phyloP scores from a whole-genome alignment of 2,797 vertebrate genomes.

The Liasis olivaceus region DNA sequence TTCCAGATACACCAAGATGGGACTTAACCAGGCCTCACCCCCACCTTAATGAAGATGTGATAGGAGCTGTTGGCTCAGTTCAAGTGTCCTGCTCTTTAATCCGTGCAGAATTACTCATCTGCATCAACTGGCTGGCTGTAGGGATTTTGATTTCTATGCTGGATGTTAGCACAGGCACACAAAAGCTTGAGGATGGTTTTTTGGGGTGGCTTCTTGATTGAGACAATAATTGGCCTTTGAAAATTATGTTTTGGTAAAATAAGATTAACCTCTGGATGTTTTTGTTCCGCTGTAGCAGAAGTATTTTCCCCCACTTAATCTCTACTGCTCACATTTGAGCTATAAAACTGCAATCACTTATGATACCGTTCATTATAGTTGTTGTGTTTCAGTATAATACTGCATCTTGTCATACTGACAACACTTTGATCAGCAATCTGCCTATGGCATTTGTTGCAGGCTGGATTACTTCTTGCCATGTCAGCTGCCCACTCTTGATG shows the following conservation, averaged over 20 bases:
- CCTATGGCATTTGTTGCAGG: background rate
- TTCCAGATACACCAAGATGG: constrained; percentile 48
- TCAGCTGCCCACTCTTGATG: background rate
- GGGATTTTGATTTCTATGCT: constrained; percentile 54
- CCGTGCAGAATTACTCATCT: constrained; percentile 63
- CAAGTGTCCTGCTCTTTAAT: constrained; percentile 61
- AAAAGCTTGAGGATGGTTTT: constrained; percentile 41
- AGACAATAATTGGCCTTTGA: constrained; percentile 59
- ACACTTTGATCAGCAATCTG: background rate
- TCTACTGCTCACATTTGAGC: background rate
- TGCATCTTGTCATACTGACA: constrained; percentile 30
- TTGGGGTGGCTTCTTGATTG: constrained; percentile 35
- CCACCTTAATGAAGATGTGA: constrained; percentile 66
- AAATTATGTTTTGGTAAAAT: constrained; percentile 52
- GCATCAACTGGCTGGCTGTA: constrained; percentile 54
- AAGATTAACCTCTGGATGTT: constrained; percentile 35
- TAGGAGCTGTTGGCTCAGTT: constrained; percentile 61
- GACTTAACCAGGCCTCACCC: constrained; percentile 50
- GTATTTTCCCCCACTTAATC: background rate
- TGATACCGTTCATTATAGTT: constrained; percentile 54
- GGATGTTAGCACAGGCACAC: constrained; percentile 64
- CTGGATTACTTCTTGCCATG: background rate
- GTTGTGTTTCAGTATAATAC: constrained; percentile 31
- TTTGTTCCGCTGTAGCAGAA: constrained; percentile 41
- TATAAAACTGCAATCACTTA: constrained; percentile 26